Evolutionary conservation across 2,113 vertebrate genomes (phyloP).

Genomic region (Hucho hucho): DNA sequence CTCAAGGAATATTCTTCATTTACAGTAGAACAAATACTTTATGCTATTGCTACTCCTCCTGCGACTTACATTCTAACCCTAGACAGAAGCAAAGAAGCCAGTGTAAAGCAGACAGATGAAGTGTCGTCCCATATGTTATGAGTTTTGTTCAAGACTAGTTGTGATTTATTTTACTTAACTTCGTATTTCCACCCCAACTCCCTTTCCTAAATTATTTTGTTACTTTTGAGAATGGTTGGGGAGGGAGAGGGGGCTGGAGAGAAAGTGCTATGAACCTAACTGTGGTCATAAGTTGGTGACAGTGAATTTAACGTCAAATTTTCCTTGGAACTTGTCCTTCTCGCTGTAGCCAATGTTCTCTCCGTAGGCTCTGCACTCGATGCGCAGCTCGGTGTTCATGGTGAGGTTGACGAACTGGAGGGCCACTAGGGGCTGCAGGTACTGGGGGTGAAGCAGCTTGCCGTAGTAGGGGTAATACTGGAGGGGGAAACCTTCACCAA

Average conservation of each 20-base stretch:
- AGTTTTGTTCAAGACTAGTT: conserved; percentile 25
- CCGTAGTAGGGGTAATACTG: conserved; percentile 98
- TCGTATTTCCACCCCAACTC: not conserved
- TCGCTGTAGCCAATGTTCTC: conserved; percentile 92
- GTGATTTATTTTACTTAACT: conserved; percentile 30
- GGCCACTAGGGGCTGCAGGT: conserved; percentile 92
- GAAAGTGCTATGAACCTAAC: conserved; percentile 44
- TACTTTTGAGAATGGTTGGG: conserved; percentile 25
- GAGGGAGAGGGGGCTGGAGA: conserved; percentile 22
- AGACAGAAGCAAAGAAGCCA: conserved; percentile 89
- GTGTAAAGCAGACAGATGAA: conserved; percentile 88
- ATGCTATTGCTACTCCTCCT: conserved; percentile 88
- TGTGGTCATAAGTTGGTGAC: conserved; percentile 67
- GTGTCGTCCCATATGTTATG: conserved; percentile 69
- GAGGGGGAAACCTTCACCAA: conserved; percentile 84
- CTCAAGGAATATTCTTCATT: conserved; percentile 86
- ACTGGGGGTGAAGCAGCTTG: conserved; percentile 86
- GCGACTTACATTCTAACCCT: conserved; percentile 90
- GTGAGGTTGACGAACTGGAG: conserved; percentile 94
- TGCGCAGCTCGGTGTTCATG: conserved; percentile 77
- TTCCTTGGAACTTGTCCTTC: conserved; percentile 97
- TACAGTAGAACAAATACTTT: conserved; percentile 94
- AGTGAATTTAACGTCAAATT: conserved; percentile 87
- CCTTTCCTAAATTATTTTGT: conserved; percentile 35
- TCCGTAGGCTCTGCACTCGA: conserved; percentile 91